Evolutionary conservation across 2,888 invertebrate genomes (phyloP).

Genomic region (Drosophila subsilvestris): DNA sequence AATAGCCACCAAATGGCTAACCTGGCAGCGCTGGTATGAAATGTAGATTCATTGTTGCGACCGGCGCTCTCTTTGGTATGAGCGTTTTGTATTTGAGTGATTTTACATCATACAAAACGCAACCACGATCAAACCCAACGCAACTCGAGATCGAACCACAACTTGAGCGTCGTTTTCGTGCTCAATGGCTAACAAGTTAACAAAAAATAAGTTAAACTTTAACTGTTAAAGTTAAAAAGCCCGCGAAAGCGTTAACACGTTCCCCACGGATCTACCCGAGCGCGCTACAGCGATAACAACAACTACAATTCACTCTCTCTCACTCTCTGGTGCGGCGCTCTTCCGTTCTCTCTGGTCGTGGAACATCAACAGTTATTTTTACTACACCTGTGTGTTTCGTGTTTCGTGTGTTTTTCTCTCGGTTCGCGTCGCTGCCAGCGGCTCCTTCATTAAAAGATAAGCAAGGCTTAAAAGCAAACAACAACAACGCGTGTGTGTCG

Average conservation of each 20-base stretch:
- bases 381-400: slow-evolving; percentile 24
- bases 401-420: slow-evolving; percentile 33
- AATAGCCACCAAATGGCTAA: no score
- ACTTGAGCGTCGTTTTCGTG: no score
- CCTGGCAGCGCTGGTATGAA: no score
- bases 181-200: no score
- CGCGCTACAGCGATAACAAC: slow-evolving; percentile 42
- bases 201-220: background rate
- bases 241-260: slow-evolving; percentile 78
- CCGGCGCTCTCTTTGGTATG: no score
- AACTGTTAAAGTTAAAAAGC: slow-evolving; percentile 8
- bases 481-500: slow-evolving; percentile 34
- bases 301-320: slow-evolving; percentile 32
- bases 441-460: slow-evolving; percentile 54
- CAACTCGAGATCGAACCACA: no score
- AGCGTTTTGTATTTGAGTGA: no score
- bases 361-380: slow-evolving; percentile 35
- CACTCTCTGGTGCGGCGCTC: background rate
- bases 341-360: slow-evolving; percentile 6
- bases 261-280: slow-evolving; percentile 32
- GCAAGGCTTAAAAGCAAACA: slow-evolving; percentile 40
- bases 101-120: no score
- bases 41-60: no score
- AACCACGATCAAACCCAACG: no score
- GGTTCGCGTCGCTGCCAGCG: slow-evolving; percentile 31